Evolutionary conservation across 1,140 invertebrate genomes (phyloP).

Genomic region (Ceratina calcarata): DNA sequence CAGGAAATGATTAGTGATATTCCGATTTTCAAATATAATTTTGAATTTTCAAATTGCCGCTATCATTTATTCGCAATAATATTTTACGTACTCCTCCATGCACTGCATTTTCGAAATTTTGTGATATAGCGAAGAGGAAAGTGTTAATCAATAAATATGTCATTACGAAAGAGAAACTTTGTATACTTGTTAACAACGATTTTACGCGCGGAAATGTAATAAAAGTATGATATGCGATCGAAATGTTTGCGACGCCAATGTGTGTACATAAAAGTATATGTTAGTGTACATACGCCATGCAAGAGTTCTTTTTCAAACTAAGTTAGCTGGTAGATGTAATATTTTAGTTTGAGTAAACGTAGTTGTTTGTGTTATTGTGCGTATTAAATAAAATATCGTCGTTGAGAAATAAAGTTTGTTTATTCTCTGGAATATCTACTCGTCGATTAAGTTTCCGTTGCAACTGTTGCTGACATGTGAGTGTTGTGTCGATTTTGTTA

Average conservation of each 20-base stretch:
- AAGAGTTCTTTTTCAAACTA: constrained; percentile 23
- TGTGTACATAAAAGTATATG: neutral
- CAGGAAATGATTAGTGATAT: constrained; percentile 52
- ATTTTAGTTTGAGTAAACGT: constrained; percentile 10
- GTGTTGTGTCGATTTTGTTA: constrained; percentile 11
- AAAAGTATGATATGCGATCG: neutral
- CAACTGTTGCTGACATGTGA: constrained; percentile 30
- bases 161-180: constrained; percentile 13
- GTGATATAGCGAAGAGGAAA: neutral
- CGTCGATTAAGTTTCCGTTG: constrained; percentile 12
- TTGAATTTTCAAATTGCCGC: constrained; percentile 52
- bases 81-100: neutral
- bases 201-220: neutral
- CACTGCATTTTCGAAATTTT: neutral
- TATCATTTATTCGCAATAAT: neutral
- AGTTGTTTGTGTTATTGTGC: constrained; percentile 21
- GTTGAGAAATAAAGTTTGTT: constrained; percentile 39
- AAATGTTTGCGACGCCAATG: constrained; percentile 17
- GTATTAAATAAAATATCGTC: constrained; percentile 26
- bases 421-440: constrained; percentile 8
- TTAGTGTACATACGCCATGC: neutral
- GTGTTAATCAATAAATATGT: neutral
- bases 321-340: neutral
- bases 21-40: constrained; percentile 64
- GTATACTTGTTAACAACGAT: constrained; percentile 18